Percentiles rank a stretch among this genome's conserved stretches.
Evolutionary conservation across 2,113 vertebrate species (phyloP).

Genomic region (Melospiza melodia): DNA sequence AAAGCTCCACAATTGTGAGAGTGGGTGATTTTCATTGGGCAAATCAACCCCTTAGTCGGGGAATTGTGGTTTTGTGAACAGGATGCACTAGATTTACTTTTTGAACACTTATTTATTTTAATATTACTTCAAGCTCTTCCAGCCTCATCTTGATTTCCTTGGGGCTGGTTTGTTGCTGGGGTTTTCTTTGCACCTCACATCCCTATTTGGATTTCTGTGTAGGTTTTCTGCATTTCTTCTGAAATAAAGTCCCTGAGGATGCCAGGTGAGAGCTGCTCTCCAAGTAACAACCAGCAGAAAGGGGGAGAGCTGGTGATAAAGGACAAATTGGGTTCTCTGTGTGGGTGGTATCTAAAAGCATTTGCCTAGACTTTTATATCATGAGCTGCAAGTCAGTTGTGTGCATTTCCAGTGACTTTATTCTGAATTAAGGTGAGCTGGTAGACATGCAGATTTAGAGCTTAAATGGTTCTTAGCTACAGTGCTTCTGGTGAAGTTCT

Average conservation of each 20-base stretch:
- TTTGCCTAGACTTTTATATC: background rate
- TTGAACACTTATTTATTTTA: background rate
- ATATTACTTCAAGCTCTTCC: background rate
- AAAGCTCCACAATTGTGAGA: background rate
- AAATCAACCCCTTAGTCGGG: background rate
- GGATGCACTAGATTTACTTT: background rate
- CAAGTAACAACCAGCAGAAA: background rate
- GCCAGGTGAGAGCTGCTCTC: background rate
- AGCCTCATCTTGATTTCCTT: background rate
- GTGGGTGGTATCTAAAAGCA: background rate
- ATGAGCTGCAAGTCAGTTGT: accelerated
- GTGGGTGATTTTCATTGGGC: background rate
- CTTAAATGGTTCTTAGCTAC: background rate
- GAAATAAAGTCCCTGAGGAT: background rate
- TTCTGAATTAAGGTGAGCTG: background rate
- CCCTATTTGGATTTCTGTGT: background rate
- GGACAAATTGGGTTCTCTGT: background rate
- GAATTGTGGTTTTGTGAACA: background rate
- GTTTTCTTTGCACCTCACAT: background rate
- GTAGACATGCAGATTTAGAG: background rate
- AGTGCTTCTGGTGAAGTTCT: background rate
- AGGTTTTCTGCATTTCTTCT: background rate
- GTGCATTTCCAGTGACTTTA: background rate
- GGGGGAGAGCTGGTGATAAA: background rate
- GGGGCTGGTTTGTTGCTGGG: background rate